A percentile compares a stretch with the other conserved stretches of the same genome.
phyloP scores from a whole-genome alignment of 2,888 invertebrate species.

The Nephrotoma flavescens region DNA sequence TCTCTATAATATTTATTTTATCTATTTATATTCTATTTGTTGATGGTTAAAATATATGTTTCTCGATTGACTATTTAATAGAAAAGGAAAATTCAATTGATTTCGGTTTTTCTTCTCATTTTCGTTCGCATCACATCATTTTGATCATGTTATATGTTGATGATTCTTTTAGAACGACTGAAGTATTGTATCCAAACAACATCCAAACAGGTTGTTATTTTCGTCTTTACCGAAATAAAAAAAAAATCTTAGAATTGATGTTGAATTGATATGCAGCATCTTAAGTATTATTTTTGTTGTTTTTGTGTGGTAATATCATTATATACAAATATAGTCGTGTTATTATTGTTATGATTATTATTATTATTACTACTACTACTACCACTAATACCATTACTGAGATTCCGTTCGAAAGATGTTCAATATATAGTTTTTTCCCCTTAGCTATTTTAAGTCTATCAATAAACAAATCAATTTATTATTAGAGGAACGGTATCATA shows the following conservation, averaged over 20 bases:
- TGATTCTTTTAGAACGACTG: background rate
- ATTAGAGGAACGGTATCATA: background rate
- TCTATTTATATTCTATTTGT: background rate
- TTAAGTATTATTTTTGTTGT: background rate
- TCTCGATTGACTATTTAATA: background rate
- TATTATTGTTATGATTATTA: background rate
- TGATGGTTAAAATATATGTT: background rate
- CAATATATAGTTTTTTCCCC: background rate
- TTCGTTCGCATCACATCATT: background rate
- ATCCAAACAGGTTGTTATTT: background rate
- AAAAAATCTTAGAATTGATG: background rate
- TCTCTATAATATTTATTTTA: background rate
- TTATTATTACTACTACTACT: background rate
- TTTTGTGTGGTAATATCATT: background rate
- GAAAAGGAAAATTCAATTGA: background rate
- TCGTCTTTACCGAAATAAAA: background rate
- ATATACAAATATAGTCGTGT: no score
- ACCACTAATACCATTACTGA: background rate
- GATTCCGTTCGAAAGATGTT: background rate
- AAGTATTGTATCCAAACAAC: background rate
- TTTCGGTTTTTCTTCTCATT: background rate
- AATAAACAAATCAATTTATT: background rate
- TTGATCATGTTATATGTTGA: background rate
- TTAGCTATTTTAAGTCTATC: background rate
- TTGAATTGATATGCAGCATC: background rate